Evolutionary conservation across 2,888 invertebrate genomes (phyloP).

Genomic region (Polydrusus cervinus): DNA sequence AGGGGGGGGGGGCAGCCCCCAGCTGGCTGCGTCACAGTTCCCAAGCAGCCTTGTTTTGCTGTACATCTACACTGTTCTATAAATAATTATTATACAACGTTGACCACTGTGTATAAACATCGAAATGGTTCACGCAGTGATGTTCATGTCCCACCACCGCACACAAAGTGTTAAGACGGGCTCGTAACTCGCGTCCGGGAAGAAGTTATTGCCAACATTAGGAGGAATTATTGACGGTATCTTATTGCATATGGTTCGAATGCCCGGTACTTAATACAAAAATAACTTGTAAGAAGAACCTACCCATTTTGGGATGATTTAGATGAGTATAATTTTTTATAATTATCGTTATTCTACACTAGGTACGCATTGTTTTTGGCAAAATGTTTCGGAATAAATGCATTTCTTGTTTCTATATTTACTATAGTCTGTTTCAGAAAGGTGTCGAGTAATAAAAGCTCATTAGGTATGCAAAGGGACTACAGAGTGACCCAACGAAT

Average conservation of each 20-base stretch:
- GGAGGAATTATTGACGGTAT: conserved; percentile 67
- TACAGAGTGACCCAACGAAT: no score
- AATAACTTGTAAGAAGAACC: conserved; percentile 30
- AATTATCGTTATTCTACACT: no score
- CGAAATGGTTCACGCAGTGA: conserved; percentile 39
- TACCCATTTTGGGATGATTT: neutral
- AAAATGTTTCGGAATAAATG: no score
- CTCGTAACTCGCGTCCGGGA: conserved; percentile 57
- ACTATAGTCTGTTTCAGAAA: no score
- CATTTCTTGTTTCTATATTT: no score
- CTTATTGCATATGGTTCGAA: conserved; percentile 62
- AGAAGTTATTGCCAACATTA: conserved; percentile 68
- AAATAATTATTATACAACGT: neutral
- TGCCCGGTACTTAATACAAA: conserved; percentile 45
- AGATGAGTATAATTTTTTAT: neutral
- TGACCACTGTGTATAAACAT: conserved; percentile 27
- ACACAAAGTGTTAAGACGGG: conserved; percentile 39
- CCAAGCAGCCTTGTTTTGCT: no score
- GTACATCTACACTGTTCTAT: no score
- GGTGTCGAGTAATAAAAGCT: no score
- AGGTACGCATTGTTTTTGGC: no score
- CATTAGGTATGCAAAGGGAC: no score
- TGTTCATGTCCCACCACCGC: conserved; percentile 49
- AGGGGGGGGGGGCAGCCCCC: no score
- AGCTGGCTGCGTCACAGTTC: no score